Conservation (phyloP, 2,113 vertebrate genomes). For the Noctilio leporinus region DNA sequence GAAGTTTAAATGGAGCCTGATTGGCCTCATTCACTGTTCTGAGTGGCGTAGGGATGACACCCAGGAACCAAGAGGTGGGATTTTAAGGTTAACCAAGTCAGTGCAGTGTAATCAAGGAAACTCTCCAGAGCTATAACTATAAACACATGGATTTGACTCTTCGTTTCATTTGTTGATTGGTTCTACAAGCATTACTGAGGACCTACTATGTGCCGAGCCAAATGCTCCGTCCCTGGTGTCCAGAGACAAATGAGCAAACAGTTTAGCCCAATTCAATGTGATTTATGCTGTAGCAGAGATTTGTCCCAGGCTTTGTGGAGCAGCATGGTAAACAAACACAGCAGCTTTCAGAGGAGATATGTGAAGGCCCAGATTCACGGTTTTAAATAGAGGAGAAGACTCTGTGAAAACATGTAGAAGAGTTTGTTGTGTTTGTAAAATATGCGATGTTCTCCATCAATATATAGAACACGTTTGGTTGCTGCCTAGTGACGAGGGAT, state of each 20-base stretch:
- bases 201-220: neutral
- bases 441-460: fast-evolving
- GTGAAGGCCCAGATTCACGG: neutral
- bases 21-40: neutral
- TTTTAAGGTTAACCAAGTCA: neutral
- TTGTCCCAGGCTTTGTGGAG: neutral
- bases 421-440: neutral
- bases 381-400: neutral
- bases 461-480: neutral
- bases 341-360: neutral
- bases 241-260: neutral
- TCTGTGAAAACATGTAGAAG: neutral
- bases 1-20: neutral
- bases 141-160: neutral
- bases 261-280: neutral
- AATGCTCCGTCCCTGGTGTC: no score
- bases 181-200: neutral
- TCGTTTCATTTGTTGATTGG: neutral
- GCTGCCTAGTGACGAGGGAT: neutral
- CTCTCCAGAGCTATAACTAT: neutral
- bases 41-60: neutral
- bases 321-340: neutral
- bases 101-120: neutral
- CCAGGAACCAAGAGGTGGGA: neutral
- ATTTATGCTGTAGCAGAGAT: neutral